These are phyloP conservation scores for Leptinotarsa tumamoca DNA, from an alignment of 2,888 invertebrate species.

Conservation along the genomic window DNA sequence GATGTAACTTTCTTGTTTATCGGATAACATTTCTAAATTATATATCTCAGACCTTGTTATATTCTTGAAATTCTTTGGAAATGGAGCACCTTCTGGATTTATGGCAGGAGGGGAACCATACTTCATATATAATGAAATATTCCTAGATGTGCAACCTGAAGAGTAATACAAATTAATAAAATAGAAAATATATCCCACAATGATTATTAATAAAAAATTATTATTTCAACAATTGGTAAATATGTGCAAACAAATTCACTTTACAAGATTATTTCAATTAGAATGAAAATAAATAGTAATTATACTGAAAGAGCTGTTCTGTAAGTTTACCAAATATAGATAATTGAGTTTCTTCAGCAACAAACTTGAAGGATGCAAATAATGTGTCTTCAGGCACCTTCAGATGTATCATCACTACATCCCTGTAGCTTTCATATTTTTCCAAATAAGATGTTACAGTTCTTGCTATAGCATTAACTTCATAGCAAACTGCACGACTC, in stretches of 20 bases:
- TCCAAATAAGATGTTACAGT: constrained; percentile 56
- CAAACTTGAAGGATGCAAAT: constrained; percentile 61
- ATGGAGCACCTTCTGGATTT: constrained; percentile 83
- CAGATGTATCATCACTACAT: constrained; percentile 61
- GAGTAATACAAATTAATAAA: constrained; percentile 33
- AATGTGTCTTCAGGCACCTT: constrained; percentile 60
- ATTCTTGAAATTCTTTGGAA: constrained; percentile 69
- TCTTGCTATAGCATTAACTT: constrained; percentile 50
- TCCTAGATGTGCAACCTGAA: constrained; percentile 62
- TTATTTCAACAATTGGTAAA: background rate
- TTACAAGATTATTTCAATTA: no score
- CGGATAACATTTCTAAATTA: constrained; percentile 72
- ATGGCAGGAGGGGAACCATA: constrained; percentile 86
- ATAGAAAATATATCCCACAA: background rate
- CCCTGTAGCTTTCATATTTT: constrained; percentile 59
- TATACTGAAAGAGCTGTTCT: no score
- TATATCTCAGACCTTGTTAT: constrained; percentile 67
- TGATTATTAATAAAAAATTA: constrained; percentile 7
- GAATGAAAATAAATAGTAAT: no score
- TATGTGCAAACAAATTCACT: background rate
- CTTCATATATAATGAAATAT: constrained; percentile 80
- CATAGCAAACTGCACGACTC: constrained; percentile 18
- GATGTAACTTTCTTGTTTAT: constrained; percentile 72
- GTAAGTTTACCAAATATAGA: constrained; percentile 58
- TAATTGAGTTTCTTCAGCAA: constrained; percentile 58